Percentiles rank a stretch among this genome's conserved stretches.
Evolutionary conservation across 2,113 vertebrate species (phyloP).

Genomic region (Colaptes auratus): DNA sequence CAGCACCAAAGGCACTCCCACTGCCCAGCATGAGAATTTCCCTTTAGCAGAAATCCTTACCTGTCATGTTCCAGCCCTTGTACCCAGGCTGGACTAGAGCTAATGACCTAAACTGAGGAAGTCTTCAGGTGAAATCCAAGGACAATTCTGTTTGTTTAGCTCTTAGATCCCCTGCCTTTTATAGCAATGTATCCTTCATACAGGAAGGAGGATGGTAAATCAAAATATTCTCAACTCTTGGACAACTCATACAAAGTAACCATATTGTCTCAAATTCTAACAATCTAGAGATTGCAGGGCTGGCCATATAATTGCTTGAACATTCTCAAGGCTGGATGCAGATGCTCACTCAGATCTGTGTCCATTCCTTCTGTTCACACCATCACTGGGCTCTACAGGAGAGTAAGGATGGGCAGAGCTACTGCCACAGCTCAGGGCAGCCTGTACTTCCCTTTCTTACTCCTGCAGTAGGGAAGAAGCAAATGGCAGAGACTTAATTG

Average conservation of each 20-base stretch:
- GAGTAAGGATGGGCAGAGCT: not conserved
- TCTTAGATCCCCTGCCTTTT: not conserved
- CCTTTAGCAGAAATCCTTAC: not conserved
- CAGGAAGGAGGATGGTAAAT: not conserved
- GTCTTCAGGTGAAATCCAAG: not conserved
- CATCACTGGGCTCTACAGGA: not conserved
- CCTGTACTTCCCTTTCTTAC: not conserved
- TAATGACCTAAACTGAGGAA: not conserved
- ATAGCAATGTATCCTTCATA: not conserved
- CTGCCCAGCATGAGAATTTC: not conserved
- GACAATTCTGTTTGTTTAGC: not conserved
- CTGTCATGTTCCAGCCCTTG: not conserved
- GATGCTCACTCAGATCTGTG: not conserved
- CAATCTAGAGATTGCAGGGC: not conserved
- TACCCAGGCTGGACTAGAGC: not conserved
- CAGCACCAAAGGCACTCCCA: not conserved
- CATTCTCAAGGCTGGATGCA: not conserved
- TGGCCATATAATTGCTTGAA: not conserved
- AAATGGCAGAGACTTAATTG: not conserved
- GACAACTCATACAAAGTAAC: not conserved
- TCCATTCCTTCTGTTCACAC: accelerated
- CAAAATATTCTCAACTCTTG: not conserved
- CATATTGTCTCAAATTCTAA: not conserved
- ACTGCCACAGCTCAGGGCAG: not conserved
- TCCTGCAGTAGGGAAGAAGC: not conserved